These are phyloP conservation scores for Eidolon helvum DNA, from an alignment of 2,113 vertebrate genomes.

Conservation along the genomic window DNA sequence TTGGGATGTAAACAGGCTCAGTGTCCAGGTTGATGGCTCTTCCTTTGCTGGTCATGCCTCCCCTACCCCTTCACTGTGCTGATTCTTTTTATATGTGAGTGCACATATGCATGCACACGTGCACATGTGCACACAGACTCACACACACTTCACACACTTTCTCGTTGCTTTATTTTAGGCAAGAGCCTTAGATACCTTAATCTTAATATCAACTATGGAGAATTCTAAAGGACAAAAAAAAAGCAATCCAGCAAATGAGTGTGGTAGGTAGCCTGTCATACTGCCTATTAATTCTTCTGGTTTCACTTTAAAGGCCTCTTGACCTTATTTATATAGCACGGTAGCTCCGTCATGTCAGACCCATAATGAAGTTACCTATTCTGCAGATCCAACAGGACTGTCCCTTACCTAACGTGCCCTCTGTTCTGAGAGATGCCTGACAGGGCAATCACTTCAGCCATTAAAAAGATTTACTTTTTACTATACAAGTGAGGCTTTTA, in stretches of 20 bases:
- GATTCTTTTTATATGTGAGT: neutral
- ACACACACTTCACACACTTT: neutral
- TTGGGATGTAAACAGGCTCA: neutral
- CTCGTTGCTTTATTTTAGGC: neutral
- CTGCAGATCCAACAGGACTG: neutral
- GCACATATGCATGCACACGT: neutral
- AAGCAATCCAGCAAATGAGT: neutral
- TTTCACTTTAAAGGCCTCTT: neutral
- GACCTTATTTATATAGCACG: neutral
- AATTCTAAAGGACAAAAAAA: slow-evolving; percentile 24
- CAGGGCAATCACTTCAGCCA: neutral
- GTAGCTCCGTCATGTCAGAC: neutral
- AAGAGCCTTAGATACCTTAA: neutral
- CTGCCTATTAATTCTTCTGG: neutral
- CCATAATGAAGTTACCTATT: neutral
- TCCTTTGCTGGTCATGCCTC: neutral
- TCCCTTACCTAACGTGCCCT: neutral
- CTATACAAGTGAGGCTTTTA: neutral
- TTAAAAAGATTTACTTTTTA: neutral
- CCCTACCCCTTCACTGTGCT: accelerated
- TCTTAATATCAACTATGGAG: neutral
- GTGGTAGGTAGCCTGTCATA: neutral
- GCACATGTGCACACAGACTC: neutral
- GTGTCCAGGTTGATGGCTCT: neutral
- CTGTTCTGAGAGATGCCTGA: neutral